Evolutionary conservation across 2,888 invertebrate species (phyloP), one percentile per base, ranked within the genome.

Genomic region (Amphimallon solstitiale): DNA sequence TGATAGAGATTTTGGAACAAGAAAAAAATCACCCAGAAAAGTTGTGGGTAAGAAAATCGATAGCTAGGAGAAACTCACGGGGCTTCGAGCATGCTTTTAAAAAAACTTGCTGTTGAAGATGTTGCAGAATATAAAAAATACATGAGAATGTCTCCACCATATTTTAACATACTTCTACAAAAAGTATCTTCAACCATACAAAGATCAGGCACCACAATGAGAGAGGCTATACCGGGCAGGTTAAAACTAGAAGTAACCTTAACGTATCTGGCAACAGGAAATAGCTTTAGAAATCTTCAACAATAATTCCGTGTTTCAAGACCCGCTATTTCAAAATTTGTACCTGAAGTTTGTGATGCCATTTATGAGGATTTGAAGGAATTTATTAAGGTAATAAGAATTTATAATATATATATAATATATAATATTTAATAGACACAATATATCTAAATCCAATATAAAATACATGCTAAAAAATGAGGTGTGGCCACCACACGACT

Each of bases 311-410:
- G 46, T 17, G 46, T 46, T 3, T 15, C 46, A 46, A 46, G 15
- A 46, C 14, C 46, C 6, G 9, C 14, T 12, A 46, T 46, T 12
- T 46, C 46, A 19, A 17, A 19, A 21, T 46, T 46, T 15, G 10
- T 46, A 17, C 46, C 46, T n/a, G 46, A 46, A 21, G 46, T 46
- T 9, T 10, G 2, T 10, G 6, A 46, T 3, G 46, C 21, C 10
- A 19, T 46, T 19, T 7, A 46, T 15, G 46, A 46, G 12, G 21
- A 10, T 10, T 46, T 46, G 15, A 46, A 46, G 46, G 46, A 46
- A 19, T 46, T 19, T 46, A 46, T 46, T 1, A 46, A 46, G 14
- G 46, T 46, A 46, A n/a, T n/a, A n/a, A n/a, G n/a, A n/a, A n/a
- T n/a, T n/a, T n/a, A n/a, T n/a, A n/a, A n/a, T n/a, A n/a, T n/a